A percentile compares a stretch with the other conserved stretches of the same genome.
phyloP scores from a whole-genome alignment of 2,113 vertebrate genomes.

The Poeciliopsis occidentalis region DNA sequence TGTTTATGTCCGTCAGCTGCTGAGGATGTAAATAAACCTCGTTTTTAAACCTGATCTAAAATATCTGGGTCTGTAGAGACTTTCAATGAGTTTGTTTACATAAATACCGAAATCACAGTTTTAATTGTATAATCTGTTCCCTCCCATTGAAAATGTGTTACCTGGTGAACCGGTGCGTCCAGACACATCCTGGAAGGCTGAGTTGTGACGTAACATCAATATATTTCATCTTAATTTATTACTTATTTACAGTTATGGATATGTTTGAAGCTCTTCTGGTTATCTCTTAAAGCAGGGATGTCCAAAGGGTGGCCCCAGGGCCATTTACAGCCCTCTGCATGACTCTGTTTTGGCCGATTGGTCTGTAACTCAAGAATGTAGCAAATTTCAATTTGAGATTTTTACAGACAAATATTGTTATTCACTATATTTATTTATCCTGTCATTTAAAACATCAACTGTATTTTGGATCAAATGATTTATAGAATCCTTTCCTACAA shows the following conservation, averaged over 20 bases:
- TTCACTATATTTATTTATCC: too few species aligned
- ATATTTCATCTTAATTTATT: not conserved
- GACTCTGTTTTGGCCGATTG: too few species aligned
- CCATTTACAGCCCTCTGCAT: too few species aligned
- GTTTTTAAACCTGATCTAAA: not conserved
- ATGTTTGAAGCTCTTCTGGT: not conserved
- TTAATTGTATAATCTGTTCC: not conserved
- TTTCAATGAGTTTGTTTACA: not conserved
- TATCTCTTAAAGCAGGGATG: not conserved
- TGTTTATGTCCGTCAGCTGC: not conserved
- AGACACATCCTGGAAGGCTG: not conserved
- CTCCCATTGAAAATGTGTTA: not conserved
- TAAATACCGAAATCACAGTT: not conserved
- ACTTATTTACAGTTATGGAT: not conserved
- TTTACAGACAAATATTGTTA: too few species aligned
- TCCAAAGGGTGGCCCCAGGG: too few species aligned
- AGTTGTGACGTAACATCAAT: not conserved
- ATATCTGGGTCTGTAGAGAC: not conserved
- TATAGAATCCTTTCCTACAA: too few species aligned
- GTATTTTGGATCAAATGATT: too few species aligned
- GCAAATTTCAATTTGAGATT: too few species aligned
- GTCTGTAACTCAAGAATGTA: too few species aligned
- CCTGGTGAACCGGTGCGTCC: not conserved
- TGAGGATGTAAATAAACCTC: not conserved
- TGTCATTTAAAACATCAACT: too few species aligned